Base-by-base conservation (phyloP, 2,797 vertebrate species). In the Gorsachius magnificus region DNA sequence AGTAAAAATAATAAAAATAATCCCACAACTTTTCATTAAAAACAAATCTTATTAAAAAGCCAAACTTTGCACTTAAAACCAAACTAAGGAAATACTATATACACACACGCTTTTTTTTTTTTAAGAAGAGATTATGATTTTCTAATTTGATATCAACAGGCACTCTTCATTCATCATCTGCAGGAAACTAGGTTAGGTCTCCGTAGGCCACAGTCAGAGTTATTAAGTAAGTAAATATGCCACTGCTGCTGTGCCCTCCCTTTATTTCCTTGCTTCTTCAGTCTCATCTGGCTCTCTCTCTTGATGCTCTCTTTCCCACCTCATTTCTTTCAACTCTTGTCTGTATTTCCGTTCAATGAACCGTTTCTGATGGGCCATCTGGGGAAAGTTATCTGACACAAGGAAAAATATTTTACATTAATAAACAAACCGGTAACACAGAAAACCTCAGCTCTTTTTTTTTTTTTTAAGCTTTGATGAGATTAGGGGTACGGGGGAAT, bases 321-420 rank as follows among this genome's bases (percentile, higher is more conserved):
- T 99, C 99, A 99, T 99, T 98, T 99, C 99, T 98, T 99, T 99
- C 98, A 99, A 98, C 98, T 99, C 99, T 98, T 99, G 99, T 89
- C 99, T 97, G 98, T 99, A 99, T 96, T 99, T 99, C 96, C 99
- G 98, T 98, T 99, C 99, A 97, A 99, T 99, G 99, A 99, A 99
- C 97, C 99, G 99, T 98, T 99, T 99, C 99, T 99, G 99, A 99
- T 99, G 99, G 97, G 99, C 99, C 99, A 99, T 99, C 99, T 99
- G 99, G 96, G 99, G 99, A 98, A 99, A 99, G 98, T 99, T 99
- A 99, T 99, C 99, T 99, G 98, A 95, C 92, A 97, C 91, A 95
- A 97, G 77, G 83, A 98, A 84, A 98, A 94, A 98, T 79, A 97
- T 97, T 97, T 98, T 93, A 97, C 63, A 96, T 98, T 97, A 97